Evolutionary conservation across 2,113 vertebrate genomes (phyloP), one percentile per base, ranked within the genome.

Genomic region (Ornithorhynchus anatinus): DNA sequence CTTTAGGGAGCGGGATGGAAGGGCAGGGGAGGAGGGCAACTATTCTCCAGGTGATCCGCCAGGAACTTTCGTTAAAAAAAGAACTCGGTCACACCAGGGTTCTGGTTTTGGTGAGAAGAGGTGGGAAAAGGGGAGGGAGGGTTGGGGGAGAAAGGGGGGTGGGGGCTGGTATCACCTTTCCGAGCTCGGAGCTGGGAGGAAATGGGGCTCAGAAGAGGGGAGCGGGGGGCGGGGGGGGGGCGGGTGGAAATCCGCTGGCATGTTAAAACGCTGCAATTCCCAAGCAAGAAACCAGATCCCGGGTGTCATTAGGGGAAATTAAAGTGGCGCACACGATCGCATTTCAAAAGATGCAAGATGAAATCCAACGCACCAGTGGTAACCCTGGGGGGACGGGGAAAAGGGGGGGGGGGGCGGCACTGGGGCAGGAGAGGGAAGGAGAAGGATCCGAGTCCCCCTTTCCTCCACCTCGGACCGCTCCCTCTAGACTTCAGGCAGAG

Each of bases 321-420:
- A 0, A 75, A 67, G 77, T 37, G 62, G 75, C 11, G 1, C 2
- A 1, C 23, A 58, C 10, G 45, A 77, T 86, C 45, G 14, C 51
- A 72, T 86, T 86, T 82, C 81, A 84, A 75, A 86, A 59, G 69
- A 40, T 38, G 65, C 71, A 86, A 59, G 69, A 40, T 38, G 65
- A 29, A 14, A 43, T 25, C 27, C 19, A 23, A 39, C 1, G 38
- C 25, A 38, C 22, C 58, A n/a, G 40, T 22, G 19, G 51, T 65
- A 44, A 35, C 11, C 0, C 4, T 20, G 6, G 31, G 27, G 22
- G 22, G 2, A 6, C 8, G 1, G 9, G 17, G 48, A 35, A 17
- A 23, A 9, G 2, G 4, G 11, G 2, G 4, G n/a, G 19, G 9
- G 8, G 4, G n/a, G n/a, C n/a, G n/a, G n/a, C 2, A 10, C 4